Evolutionary conservation across 2,888 invertebrate genomes (phyloP).

Genomic region (Lissonota sp.): DNA sequence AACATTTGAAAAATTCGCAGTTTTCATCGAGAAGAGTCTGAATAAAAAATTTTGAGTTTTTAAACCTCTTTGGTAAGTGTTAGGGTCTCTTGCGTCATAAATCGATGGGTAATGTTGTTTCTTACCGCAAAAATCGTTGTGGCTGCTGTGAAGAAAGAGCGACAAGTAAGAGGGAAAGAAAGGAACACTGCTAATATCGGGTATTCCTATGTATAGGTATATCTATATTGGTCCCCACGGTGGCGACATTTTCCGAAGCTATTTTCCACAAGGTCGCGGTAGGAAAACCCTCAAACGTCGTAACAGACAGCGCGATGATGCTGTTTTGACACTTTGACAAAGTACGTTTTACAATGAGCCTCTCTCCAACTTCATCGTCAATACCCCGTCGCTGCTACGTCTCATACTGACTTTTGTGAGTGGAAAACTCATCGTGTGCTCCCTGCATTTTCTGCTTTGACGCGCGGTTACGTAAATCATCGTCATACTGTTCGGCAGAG

Average conservation of each 20-base stretch:
- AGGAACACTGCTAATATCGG: background rate
- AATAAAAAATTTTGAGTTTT: too few species aligned
- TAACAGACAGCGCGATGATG: slow-evolving; percentile 47
- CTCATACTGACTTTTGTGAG: slow-evolving; percentile 52
- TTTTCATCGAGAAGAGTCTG: too few species aligned
- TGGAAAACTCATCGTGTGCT: too few species aligned
- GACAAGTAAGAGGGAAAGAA: slow-evolving; percentile 19
- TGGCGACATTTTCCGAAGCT: too few species aligned
- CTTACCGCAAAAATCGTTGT: slow-evolving; percentile 50
- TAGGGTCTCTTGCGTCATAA: slow-evolving; percentile 52
- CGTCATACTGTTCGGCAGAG: too few species aligned
- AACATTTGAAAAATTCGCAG: too few species aligned
- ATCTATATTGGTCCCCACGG: too few species aligned
- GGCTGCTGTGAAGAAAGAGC: slow-evolving; percentile 54
- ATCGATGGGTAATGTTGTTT: too few species aligned
- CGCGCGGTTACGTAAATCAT: slow-evolving; percentile 54
- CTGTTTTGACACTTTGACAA: slow-evolving; percentile 62
- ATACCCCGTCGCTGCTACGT: slow-evolving; percentile 23
- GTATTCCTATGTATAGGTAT: too few species aligned
- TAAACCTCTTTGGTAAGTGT: too few species aligned
- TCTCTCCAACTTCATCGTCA: background rate
- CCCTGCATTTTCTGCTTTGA: slow-evolving; percentile 8
- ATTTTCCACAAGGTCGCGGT: slow-evolving; percentile 40
- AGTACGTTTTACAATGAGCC: slow-evolving; percentile 51
- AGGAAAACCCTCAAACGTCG: background rate